Base-by-base conservation (phyloP, 2,888 invertebrate species). In the Drosophila austrosaltans region DNA sequence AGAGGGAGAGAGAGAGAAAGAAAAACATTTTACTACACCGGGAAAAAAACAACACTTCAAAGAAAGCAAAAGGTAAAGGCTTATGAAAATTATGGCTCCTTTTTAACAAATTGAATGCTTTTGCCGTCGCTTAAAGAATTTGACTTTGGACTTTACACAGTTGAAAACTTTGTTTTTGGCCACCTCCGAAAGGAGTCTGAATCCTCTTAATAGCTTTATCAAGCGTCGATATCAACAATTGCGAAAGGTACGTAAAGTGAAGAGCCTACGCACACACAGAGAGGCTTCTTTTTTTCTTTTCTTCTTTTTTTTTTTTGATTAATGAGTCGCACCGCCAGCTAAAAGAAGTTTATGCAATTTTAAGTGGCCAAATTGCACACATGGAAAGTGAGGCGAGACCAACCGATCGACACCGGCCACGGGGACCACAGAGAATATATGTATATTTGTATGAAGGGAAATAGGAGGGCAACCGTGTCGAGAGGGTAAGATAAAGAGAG, bases 131-230 rank as follows among this genome's bases (percentile, higher is more conserved):
- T 28, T 3, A 28, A 28, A 28, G 2, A 28, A 28, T 28, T 28
- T 28, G 4, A 28, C 4, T 28, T 28, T 48, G 48, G 22, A 3
- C 10, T 7, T 63, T 60, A 63, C 57, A 60, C 64, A 57, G 64
- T 62, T n/a, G 5, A 30, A 5, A 5, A 5, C 36, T 39, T 36
- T 10, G 10, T 57, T 59, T 53, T 75, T 68, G 61, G 58, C 68
- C 72, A 39, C 61, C 60, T 12, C 25, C 20, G 16, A 25, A 12
- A 48, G 22, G 12, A 25, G 25, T 12, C 10, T 8, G 44, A 20
- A 20, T 8, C 20, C 10, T 40, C 39, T 84, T 91, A 91, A 92
- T 91, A 89, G 87, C 91, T 91, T 89, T 90, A 91, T 92, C 90
- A 84, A 73, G 59, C 75, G 75, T 82, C 82, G 78, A 74, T 79